Conservation (phyloP, 2,113 vertebrate genomes). For the Carassius gibelio region DNA sequence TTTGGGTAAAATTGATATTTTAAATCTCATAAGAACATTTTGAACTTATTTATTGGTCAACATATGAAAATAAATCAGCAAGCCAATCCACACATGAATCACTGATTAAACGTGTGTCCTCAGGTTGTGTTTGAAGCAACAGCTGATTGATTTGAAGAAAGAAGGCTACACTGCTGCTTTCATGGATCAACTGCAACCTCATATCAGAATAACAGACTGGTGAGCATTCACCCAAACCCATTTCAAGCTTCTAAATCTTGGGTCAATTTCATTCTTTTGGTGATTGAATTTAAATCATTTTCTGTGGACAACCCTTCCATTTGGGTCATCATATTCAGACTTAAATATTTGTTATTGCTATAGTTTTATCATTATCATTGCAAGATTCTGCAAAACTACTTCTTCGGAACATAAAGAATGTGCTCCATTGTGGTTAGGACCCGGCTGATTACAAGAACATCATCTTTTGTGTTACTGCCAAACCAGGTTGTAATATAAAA, state of each 20-base stretch:
- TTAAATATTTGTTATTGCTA: no score
- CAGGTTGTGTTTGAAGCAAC: slow-evolving; percentile 58
- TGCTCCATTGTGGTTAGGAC: not conserved
- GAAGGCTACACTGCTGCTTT: slow-evolving; percentile 68
- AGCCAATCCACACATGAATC: not conserved
- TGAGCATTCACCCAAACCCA: slow-evolving; percentile 56
- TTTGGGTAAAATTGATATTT: slow-evolving; percentile 56
- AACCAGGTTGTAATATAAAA: not conserved
- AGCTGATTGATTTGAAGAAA: slow-evolving; percentile 67
- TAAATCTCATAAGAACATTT: not conserved
- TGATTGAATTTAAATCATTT: not conserved
- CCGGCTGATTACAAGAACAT: not conserved
- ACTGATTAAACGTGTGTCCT: not conserved
- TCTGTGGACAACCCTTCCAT: no score
- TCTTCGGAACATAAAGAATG: not conserved
- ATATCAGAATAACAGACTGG: slow-evolving; percentile 59
- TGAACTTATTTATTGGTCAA: not conserved
- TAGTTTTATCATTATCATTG: not conserved
- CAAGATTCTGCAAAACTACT: not conserved
- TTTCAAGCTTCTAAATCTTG: not conserved
- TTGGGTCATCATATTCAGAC: no score
- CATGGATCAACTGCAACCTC: slow-evolving; percentile 8
- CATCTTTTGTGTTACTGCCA: not conserved
- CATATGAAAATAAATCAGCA: not conserved
- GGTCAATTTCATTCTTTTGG: not conserved